Evolutionary conservation across 2,113 vertebrate genomes (phyloP), one percentile per base, ranked within the genome.

Genomic region (Macrotus californicus): DNA sequence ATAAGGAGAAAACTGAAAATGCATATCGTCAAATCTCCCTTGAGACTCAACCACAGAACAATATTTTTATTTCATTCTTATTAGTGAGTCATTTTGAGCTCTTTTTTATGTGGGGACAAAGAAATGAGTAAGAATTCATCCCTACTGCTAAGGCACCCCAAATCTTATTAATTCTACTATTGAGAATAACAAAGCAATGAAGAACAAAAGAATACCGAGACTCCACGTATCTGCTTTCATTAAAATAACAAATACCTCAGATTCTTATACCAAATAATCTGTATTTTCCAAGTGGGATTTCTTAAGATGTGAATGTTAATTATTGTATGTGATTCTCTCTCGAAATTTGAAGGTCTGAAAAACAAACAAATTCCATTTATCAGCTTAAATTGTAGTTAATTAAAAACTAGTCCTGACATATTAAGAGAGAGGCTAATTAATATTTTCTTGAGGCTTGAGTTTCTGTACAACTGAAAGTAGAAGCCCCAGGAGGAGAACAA

Each of bases 321-420:
- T 39, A n/a, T 89, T 76, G 39, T 86, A 69, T 94, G 54, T 86
- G 94, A 31, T 46, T 93, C 59, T 92, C 54, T 50, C 1, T 89
- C 50, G 26, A 77, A 77, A 88, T 96, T 61, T 84, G 84, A 66
- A 70, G 4, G 15, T 91, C 61, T 91, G 86, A 94, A 96, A 34
- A 2, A 72, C 29, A 80, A 52, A 87, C 5, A 41, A 67, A 82
- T 86, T 94, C 36, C 39, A 87, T 50, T 82, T n/a, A 34, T 93
- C 69, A 54, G 77, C 8, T 90, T 92, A 83, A 93, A 82, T 72
- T 91, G 67, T 54, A 43, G 95, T 96, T 97, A 90, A 91, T 69
- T 89, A 88, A 89, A 96, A 10, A 79, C 31, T 19, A 87, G 61
- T 94, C 89, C 39, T 66, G 72, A 29, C 34, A n/a, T 93, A 84